Base-by-base conservation (phyloP, 2,888 invertebrate species). In the Drepana falcataria region DNA sequence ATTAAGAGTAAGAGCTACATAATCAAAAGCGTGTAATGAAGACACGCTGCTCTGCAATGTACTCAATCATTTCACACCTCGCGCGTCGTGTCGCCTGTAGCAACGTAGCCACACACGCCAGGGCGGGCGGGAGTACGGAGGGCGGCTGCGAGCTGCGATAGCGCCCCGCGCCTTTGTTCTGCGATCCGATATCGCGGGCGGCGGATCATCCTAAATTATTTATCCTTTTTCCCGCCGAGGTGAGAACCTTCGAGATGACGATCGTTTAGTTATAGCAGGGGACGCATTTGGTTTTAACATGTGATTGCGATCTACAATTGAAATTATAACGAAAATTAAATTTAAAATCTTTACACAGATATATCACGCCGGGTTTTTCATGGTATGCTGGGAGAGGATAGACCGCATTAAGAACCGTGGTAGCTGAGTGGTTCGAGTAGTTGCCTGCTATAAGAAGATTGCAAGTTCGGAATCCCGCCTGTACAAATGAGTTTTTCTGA, bases 121-220 rank as follows among this genome's bases (percentile, higher is more conserved):
- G 65, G 68, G 40, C 61, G 68, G 72, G 71, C 69, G 66, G 67
- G 64, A 66, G 71, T 67, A 62, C 69, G 73, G 69, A 60, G 69
- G 68, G 70, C 69, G 70, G 70, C 69, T 72, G 76, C 71, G 65
- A 60, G 69, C 60, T 58, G 77, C 70, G 79, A 77, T 79, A 81
- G 70, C 75, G 66, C 68, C 61, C 62, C 72, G 71, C 73, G 77
- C 83, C 84, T 85, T 87, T 86, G 86, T 87, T 82, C 82, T 66
- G 65, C 65, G 78, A 80, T 74, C 71, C 62, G 69, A 64, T 79
- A 80, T 78, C 79, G 67, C 59, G 51, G 53, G 55, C 64, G 60
- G 59, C 68, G 81, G 82, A 86, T 87, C 81, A 81, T 79, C 81
- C 83, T 83, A 80, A 86, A 87, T 87, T 86, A 87, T 88, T 82